Conservation (phyloP, 2,113 vertebrate genomes). For the Phalacrocorax carbo region DNA sequence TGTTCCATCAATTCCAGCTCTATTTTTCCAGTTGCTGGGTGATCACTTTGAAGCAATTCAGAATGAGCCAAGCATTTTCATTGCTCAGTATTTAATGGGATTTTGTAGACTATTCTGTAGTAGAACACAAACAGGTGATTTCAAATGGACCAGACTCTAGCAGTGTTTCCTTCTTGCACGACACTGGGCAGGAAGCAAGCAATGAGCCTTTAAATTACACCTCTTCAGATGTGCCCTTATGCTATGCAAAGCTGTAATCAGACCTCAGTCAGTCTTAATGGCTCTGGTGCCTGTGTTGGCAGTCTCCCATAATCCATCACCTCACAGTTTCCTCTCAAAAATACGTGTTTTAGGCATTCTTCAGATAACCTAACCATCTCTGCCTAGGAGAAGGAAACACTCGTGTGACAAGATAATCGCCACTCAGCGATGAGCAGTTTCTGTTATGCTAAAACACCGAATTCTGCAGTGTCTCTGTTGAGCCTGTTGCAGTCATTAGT, state of each 20-base stretch:
- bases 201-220: conserved; percentile 51
- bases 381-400: background rate
- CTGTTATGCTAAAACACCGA: background rate
- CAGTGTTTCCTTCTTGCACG: background rate
- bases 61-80: conserved; percentile 5
- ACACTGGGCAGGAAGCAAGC: background rate
- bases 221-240: background rate
- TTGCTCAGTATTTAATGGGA: background rate
- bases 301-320: background rate
- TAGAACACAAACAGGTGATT: conserved; percentile 48
- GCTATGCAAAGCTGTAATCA: conserved; percentile 48
- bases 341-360: background rate
- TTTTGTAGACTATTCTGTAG: background rate
- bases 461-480: background rate
- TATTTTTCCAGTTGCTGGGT: background rate
- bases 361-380: background rate
- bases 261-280: background rate
- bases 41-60: conserved; percentile 19
- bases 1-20: background rate
- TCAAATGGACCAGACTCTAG: background rate
- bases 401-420: conserved; percentile 41
- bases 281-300: background rate
- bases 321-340: background rate
- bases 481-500: background rate
- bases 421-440: background rate